phyloP scores from a whole-genome alignment of 2,113 vertebrate species.

The Rhabdornis inornatus region DNA sequence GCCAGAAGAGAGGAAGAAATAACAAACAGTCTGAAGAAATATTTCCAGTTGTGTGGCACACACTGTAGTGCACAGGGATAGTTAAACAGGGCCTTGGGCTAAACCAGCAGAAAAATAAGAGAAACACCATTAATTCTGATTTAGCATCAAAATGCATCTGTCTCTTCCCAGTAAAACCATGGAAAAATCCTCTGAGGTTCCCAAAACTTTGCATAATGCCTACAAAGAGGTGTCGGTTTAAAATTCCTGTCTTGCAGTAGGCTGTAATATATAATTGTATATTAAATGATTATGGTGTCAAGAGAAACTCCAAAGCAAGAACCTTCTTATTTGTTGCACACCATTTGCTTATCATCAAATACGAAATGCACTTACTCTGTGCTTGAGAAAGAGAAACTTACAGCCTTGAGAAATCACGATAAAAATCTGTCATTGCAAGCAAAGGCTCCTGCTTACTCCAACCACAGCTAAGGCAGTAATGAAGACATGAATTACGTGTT shows the following conservation, averaged over 20 bases:
- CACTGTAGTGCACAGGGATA: neutral
- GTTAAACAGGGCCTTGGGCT: neutral
- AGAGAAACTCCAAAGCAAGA: neutral
- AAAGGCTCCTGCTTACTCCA: neutral
- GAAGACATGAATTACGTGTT: neutral
- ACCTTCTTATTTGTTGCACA: conserved; percentile 4
- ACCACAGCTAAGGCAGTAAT: neutral
- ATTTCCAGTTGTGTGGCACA: neutral
- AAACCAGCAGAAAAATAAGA: neutral
- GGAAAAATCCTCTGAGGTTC: neutral
- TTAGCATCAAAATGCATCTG: neutral
- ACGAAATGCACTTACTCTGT: neutral
- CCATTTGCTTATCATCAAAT: conserved; percentile 28
- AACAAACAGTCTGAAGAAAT: neutral
- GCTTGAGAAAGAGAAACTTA: neutral
- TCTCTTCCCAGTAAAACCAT: neutral
- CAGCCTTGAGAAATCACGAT: conserved; percentile 43
- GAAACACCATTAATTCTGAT: neutral
- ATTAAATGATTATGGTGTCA: neutral
- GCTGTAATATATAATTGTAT: neutral
- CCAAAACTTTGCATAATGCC: neutral
- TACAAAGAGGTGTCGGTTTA: neutral
- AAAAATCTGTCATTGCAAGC: neutral
- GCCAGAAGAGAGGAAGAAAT: neutral
- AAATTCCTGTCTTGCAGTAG: neutral